Conservation (phyloP, 2,797 vertebrate species). For the Cynodonichthys magdalenae region DNA sequence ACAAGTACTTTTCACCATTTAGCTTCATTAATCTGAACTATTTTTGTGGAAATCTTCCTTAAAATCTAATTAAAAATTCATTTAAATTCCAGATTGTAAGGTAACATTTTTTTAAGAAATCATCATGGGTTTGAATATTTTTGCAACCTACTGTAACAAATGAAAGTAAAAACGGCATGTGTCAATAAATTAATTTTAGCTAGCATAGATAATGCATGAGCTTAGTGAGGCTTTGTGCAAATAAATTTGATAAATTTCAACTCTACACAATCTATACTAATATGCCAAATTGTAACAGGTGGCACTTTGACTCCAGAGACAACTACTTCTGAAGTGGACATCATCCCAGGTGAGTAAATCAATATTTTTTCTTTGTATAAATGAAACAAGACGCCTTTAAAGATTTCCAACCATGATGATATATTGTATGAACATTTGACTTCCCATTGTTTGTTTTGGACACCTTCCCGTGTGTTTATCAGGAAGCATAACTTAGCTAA, state of each 20-base stretch:
- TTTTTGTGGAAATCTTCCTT: too few relatives aligned
- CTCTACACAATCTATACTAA: conserved; percentile 25
- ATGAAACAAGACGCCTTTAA: background rate
- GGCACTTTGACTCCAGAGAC: conserved; percentile 69
- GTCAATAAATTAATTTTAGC: conserved; percentile 4
- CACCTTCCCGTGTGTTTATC: conserved; percentile 20
- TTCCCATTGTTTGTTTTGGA: conserved; percentile 18
- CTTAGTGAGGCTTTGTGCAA: background rate
- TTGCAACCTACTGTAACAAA: too few relatives aligned
- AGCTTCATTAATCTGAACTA: too few relatives aligned
- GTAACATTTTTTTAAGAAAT: too few relatives aligned
- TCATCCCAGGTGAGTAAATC: conserved; percentile 72
- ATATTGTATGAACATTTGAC: conserved; percentile 8
- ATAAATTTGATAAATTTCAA: background rate
- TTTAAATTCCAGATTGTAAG: too few relatives aligned
- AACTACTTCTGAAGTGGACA: conserved; percentile 70
- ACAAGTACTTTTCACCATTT: too few relatives aligned
- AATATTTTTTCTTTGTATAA: background rate
- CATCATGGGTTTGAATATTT: too few relatives aligned
- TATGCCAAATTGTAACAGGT: conserved; percentile 62
- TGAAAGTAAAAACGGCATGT: conserved; percentile 15
- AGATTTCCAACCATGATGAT: background rate
- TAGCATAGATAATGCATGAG: conserved; percentile 31
- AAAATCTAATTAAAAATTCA: too few relatives aligned
- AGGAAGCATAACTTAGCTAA: conserved; percentile 30